Evolutionary conservation across 2,113 vertebrate species (phyloP), one percentile per base, ranked within the genome.

Genomic region (Rhinoptilus africanus): DNA sequence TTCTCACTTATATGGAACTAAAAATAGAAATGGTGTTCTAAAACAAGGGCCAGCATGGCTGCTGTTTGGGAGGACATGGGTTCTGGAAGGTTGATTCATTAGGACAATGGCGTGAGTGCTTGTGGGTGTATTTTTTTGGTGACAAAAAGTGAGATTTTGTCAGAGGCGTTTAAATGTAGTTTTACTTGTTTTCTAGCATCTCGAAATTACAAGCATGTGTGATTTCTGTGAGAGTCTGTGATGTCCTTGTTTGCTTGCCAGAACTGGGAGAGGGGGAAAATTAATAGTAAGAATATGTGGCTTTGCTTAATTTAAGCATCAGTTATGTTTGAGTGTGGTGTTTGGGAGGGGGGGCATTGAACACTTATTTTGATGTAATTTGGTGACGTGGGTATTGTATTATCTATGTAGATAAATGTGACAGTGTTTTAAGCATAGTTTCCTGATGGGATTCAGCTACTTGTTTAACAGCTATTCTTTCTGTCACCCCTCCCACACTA

Each of bases 391-490:
- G 3, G 2, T 69, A 8, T 83, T 77, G 73, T 88, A 56, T 89
- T 90, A 59, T 47, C 16, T 8, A 2, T 24, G 8, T 84, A 71
- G 72, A n/a, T 88, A 66, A 69, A 62, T 26, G 28, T 39, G 48
- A 68, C 34, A 7, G 17, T 59, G 27, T 54, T 78, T 51, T 59
- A 89, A 78, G 86, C 21, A 16, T 27, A 20, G 27, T 78, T 96
- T 78, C 21, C n/a, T 78, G 43, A 14, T 64, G 60, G 72, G 37
- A 71, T 67, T 63, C 56, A 91, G 47, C n/a, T 63, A 14, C 64
- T 86, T 80, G 59, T 84, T 93, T 91, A 78, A 81, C 68, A 95
- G 51, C 30, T 67, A 64, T 77, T 95, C 88, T 71, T 93, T 67
- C 67, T 80, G 39, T 88, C 34, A 51, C 50, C 27, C 35, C 64